Base-by-base conservation (phyloP, 2,888 invertebrate genomes). In the Sinopyrophorus schimmeli region DNA sequence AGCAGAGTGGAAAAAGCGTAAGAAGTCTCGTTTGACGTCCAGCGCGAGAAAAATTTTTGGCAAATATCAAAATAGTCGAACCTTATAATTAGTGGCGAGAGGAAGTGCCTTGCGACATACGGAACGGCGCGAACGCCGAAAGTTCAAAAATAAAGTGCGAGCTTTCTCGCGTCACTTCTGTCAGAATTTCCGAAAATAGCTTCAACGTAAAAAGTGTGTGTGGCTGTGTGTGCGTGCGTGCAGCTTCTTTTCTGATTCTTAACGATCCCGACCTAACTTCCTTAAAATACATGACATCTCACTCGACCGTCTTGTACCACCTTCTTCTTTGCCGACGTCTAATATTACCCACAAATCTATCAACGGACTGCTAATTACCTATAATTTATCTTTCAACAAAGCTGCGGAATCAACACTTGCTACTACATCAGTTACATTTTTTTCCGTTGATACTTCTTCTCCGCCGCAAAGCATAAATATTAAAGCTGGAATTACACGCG, bases 281-380 rank as follows among this genome's bases (percentile, higher is more conserved):
- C 40, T 27, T 15, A 18, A n/a, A 34, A 27, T 47, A 28, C 42
- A 32, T 30, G 37, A 52, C 51, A 23, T 56, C 39, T 54, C 47
- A 47, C 41, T 55, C 43, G 23, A 44, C 38, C 38, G 28, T 31
- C 43, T 37, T 42, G 21, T 39, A 39, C 23, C 37, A 39, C 26
- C 24, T 44, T 40, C 40, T 20, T n/a, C 18, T 20, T 12, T 47
- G 43, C 43, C 43, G 34, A 14, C 37, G 42, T 53, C 47, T 47
- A 46, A 43, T 47, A 47, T 47, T 53, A 42, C 46, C 51, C 46
- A 47, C 43, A 53, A 42, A 39, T 53, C 52, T 28, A 48, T 67
- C 67, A 62, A 40, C 66, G 57, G 49, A 20, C 32, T 56, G 62
- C 64, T 67, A 67, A 67, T 66, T 60, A 66, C 61, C 57, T 55